Base-by-base conservation (phyloP, 2,888 invertebrate genomes). In the Lypha dubia region DNA sequence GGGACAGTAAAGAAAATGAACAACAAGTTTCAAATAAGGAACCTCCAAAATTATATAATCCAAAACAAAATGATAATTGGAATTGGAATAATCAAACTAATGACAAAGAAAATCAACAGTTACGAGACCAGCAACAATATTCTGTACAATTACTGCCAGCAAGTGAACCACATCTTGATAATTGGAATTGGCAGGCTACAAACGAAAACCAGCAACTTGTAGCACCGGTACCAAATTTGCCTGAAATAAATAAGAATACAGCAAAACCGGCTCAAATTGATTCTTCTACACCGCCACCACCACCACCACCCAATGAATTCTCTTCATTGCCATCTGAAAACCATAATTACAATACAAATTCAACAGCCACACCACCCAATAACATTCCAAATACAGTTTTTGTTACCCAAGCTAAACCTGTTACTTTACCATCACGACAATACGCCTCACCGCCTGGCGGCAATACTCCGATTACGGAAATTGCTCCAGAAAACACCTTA, bases 1-100 rank as follows among this genome's bases (percentile, higher is more conserved):
- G 95, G 95, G 91, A 93, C 1, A 46, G 71, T 7, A 92, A 93
- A 87, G 94, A 94, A 76, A 94, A 94, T 75, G 44, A 71, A 22
- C 79, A 74, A 67, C 58, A 75, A 46, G 53, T 73, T 28, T 17
- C 51, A 13, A 62, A 51, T 22, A 49, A 38, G 7, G 67, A 60
- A 7, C 4, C 9, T 0, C 17, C 49, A 53, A 56, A 62, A 22
- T 17, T 68, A 8, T 63, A 83, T 38, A 74, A 80, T 56, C 24
- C 41, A 13, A 22, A 35, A 3, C 44, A 67, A 62, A 76, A 53
- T 60, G 80, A 94, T 86, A 93, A 93, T 53, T 95, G 95, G 95
- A 94, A 94, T 89, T 95, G 95, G 95, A 91, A 93, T 6, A 28
- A 71, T 73, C 58, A 58, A 41, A 8, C 65, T 22, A 92, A 93